Percentiles rank a stretch among this genome's conserved stretches.
Evolutionary conservation across 2,797 vertebrate species (phyloP).

Genomic region (Catharus ustulatus): DNA sequence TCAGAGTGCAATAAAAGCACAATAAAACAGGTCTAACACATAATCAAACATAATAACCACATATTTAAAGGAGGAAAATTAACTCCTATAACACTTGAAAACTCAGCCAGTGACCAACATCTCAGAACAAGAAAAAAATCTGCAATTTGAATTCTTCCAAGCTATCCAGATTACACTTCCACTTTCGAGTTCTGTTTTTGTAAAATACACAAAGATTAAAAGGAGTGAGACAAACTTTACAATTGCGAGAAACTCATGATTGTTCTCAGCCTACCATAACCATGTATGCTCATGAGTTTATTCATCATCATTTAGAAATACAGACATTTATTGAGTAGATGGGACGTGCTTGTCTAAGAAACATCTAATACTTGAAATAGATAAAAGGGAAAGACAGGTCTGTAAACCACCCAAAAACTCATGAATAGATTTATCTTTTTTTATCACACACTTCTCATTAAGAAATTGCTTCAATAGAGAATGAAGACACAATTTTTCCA

Average conservation of each 20-base stretch:
- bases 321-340: background rate
- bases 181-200: background rate
- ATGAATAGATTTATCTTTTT: background rate
- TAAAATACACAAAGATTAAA: background rate
- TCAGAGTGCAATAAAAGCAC: slow-evolving; percentile 7
- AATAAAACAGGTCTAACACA: background rate
- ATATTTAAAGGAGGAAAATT: slow-evolving; percentile 2
- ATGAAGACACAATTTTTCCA: background rate
- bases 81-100: background rate
- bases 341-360: background rate
- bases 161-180: background rate
- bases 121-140: background rate
- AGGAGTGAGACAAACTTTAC: background rate
- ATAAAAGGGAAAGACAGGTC: background rate
- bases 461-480: background rate
- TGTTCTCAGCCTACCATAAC: background rate
- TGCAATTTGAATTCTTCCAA: background rate
- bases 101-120: background rate
- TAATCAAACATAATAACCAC: background rate
- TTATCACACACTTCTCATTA: background rate
- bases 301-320: slow-evolving; percentile 5
- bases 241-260: background rate
- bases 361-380: background rate
- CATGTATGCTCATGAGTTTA: background rate
- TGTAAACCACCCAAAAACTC: background rate